A percentile compares a stretch with the other conserved stretches of the same genome.
phyloP scores from a whole-genome alignment of 2,797 vertebrate genomes.

The Hippoglossus hippoglossus region DNA sequence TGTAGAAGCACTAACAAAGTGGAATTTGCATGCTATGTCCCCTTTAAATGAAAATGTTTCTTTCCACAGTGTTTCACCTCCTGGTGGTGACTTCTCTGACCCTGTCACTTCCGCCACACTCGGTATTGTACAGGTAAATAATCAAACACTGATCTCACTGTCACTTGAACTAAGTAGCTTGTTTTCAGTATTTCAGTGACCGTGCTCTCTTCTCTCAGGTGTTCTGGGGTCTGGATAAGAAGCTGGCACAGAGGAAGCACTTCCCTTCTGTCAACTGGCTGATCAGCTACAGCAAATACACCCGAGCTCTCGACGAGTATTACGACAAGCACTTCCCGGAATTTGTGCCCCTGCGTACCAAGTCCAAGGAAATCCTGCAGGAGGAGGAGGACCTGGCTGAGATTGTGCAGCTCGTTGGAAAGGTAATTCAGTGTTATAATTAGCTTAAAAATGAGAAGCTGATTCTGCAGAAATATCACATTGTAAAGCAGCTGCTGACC shows the following conservation, averaged over 20 bases:
- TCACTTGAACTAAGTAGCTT: background rate
- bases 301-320: constrained; percentile 93
- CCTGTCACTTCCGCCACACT: constrained; percentile 98
- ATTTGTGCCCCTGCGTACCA: constrained; percentile 95
- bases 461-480: background rate
- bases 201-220: constrained; percentile 76
- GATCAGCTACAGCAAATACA: constrained; percentile 99
- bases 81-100: constrained; percentile 98
- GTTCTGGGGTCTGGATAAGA: constrained; percentile 99
- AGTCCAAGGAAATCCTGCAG: constrained; percentile 97
- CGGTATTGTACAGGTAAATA: constrained; percentile 94
- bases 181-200: background rate
- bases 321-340: constrained; percentile 97
- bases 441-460: background rate
- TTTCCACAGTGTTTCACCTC: constrained; percentile 91
- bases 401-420: constrained; percentile 98
- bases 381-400: constrained; percentile 98
- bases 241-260: constrained; percentile 97
- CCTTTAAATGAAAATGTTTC: background rate
- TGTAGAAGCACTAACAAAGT: no score
- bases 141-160: background rate
- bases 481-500: background rate
- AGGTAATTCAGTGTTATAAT: constrained; percentile 76
- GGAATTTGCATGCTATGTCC: no score
- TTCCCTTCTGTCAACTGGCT: constrained; percentile 99